Conservation (phyloP, 2,888 invertebrate species). For the Tillus elongatus region DNA sequence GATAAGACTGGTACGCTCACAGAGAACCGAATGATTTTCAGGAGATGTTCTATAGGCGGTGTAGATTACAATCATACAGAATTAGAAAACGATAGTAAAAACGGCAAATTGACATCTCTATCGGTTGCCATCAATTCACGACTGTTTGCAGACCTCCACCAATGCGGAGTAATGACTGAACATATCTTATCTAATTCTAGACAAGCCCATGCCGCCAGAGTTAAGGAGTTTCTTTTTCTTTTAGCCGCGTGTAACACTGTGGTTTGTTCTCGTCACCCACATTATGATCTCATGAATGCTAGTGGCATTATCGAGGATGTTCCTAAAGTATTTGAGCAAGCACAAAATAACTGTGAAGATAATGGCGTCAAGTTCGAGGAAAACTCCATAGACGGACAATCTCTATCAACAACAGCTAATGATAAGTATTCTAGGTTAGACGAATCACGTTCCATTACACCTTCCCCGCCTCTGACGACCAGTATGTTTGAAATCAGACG, state of each 20-base stretch:
- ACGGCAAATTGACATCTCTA: constrained; percentile 42
- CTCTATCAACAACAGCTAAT: constrained; percentile 19
- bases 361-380: constrained; percentile 9
- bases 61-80: constrained; percentile 81
- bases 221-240: constrained; percentile 82
- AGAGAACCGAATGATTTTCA: constrained; percentile 95
- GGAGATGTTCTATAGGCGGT: constrained; percentile 80
- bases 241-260: constrained; percentile 95
- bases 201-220: constrained; percentile 55
- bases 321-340: constrained; percentile 23
- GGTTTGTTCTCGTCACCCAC: constrained; percentile 81
- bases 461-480: constrained; percentile 52
- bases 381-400: constrained; percentile 5
- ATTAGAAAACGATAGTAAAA: constrained; percentile 52
- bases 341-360: constrained; percentile 13
- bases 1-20: constrained; percentile 98
- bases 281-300: constrained; percentile 62
- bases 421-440: constrained; percentile 60
- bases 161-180: constrained; percentile 28
- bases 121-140: constrained; percentile 45
- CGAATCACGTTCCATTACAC: constrained; percentile 64
- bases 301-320: constrained; percentile 51
- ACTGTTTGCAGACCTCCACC: constrained; percentile 45
- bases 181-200: constrained; percentile 25
- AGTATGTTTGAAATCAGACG: constrained; percentile 36